Evolutionary conservation across 2,113 vertebrate genomes (phyloP).

Genomic region (Microcebus murinus): DNA sequence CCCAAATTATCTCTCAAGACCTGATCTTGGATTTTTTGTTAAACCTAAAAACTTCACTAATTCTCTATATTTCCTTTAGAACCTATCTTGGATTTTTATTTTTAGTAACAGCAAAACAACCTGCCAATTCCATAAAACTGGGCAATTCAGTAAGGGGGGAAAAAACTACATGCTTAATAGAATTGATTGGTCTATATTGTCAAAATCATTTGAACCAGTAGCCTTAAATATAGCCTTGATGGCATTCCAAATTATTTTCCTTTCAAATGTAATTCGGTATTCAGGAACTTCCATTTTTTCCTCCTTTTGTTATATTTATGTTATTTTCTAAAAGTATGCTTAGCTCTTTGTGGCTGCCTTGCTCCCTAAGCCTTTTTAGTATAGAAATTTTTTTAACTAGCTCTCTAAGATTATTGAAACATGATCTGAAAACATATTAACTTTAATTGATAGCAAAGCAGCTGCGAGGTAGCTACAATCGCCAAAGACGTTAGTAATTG

Average conservation of each 20-base stretch:
- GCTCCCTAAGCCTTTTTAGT: neutral
- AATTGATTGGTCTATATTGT: neutral
- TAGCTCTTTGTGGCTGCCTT: neutral
- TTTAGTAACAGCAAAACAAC: neutral
- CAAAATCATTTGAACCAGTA: neutral
- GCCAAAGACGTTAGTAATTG: neutral
- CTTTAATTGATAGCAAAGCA: neutral
- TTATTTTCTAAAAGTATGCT: neutral
- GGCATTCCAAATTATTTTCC: neutral
- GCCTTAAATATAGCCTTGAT: neutral
- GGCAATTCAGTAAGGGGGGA: neutral
- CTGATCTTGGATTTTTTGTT: neutral
- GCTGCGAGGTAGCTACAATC: neutral
- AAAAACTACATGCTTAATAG: neutral
- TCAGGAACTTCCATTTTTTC: neutral
- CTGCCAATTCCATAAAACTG: neutral
- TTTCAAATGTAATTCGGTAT: neutral
- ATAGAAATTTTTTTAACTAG: neutral
- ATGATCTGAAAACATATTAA: neutral
- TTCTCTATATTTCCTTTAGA: constrained; percentile 8
- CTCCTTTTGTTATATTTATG: neutral
- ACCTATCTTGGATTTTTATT: neutral
- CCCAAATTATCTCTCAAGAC: neutral
- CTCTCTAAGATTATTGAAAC: constrained; percentile 29
- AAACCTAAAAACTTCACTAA: neutral